A percentile compares a stretch with the other conserved stretches of the same genome.
phyloP scores from a whole-genome alignment of 2,113 vertebrate species.

The Poicephalus gulielmi region DNA sequence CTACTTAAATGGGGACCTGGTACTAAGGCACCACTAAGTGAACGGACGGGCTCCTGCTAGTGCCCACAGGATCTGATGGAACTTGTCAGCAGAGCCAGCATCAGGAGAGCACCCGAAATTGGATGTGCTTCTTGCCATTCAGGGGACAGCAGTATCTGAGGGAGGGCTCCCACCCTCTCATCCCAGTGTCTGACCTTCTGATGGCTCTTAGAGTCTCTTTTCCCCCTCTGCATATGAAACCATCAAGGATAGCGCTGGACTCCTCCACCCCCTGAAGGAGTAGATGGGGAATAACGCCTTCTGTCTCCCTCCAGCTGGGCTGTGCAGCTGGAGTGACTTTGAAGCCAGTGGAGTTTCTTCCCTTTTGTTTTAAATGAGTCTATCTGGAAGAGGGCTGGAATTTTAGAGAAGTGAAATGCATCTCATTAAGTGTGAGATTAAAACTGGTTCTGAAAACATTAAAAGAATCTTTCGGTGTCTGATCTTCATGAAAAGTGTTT shows the following conservation, averaged over 20 bases:
- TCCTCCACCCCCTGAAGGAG: background rate
- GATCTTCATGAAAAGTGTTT: conserved; percentile 19
- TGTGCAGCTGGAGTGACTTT: conserved; percentile 4
- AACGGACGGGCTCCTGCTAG: background rate
- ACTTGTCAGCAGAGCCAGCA: background rate
- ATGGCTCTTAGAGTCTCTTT: background rate
- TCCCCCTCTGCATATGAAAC: background rate
- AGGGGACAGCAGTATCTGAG: background rate
- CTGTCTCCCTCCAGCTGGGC: conserved; percentile 18
- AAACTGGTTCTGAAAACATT: background rate
- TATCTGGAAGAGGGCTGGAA: background rate
- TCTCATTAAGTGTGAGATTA: conserved; percentile 6
- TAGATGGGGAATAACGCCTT: background rate
- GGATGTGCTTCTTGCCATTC: accelerated
- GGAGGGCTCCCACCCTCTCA: background rate
- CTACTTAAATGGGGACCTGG: background rate
- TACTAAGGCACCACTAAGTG: background rate
- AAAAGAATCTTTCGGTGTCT: background rate
- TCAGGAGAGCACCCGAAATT: accelerated
- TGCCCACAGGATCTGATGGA: background rate
- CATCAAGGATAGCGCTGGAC: background rate
- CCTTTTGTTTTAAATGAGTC: background rate
- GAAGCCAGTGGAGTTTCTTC: conserved; percentile 15
- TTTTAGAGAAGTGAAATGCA: background rate
- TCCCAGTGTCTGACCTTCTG: background rate